Percentiles rank a stretch among this genome's conserved stretches.
These are phyloP conservation scores for Drosophila seguyi DNA, from an alignment of 1,140 invertebrate species.

Conservation along the genomic window DNA sequence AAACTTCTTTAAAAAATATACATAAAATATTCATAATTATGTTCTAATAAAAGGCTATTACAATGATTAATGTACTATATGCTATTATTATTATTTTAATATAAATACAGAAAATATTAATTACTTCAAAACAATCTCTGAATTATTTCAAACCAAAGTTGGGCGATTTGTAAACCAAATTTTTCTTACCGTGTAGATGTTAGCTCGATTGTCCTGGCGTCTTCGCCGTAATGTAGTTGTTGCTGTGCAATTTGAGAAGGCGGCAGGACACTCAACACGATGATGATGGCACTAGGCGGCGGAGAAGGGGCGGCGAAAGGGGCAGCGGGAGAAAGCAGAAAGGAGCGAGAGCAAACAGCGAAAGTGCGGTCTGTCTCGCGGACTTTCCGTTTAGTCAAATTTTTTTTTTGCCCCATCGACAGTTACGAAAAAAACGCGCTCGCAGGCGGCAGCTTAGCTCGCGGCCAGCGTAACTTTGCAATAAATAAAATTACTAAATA, in stretches of 20 bases:
- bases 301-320: conserved; percentile 14
- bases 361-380: conserved; percentile 45
- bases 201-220: conserved; percentile 39
- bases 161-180: accelerated
- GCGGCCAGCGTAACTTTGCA: conserved; percentile 27
- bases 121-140: accelerated
- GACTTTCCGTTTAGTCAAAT: conserved; percentile 70
- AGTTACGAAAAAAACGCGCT: conserved; percentile 77
- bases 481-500: conserved; percentile 37
- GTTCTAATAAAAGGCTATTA: neutral
- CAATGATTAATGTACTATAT: too few species aligned
- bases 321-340: conserved; percentile 5
- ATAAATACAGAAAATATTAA: too few species aligned
- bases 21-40: too few species aligned
- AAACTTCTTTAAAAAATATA: neutral
- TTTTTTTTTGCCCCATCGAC: conserved; percentile 53
- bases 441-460: conserved; percentile 62
- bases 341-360: conserved; percentile 52
- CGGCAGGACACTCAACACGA: conserved; percentile 62
- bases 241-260: conserved; percentile 77
- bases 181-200: conserved; percentile 36
- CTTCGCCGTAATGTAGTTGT: conserved; percentile 54
- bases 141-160: accelerated
- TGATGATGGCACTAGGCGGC: conserved; percentile 36
- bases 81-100: too few species aligned